phyloP scores from a whole-genome alignment of 2,888 invertebrate genomes.

The Eupelmus urozonus region DNA sequence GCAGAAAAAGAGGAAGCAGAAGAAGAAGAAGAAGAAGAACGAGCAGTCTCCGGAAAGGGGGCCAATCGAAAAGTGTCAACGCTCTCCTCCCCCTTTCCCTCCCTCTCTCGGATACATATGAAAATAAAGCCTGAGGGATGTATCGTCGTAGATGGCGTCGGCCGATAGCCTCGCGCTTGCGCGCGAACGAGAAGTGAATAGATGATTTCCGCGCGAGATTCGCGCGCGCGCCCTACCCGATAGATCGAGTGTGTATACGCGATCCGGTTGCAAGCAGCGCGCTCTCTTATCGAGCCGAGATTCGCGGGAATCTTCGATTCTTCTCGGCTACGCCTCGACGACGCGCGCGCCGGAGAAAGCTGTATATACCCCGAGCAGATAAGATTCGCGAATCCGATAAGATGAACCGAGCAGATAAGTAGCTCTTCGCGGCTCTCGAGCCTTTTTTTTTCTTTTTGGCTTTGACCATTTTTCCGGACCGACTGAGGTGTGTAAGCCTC shows the following conservation, averaged over 20 bases:
- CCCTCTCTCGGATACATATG: constrained; percentile 54
- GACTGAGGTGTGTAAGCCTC: background rate
- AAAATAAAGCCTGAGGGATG: constrained; percentile 55
- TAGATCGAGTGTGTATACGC: constrained; percentile 28
- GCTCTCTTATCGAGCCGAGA: constrained; percentile 42
- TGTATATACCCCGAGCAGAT: background rate
- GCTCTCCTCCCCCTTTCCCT: constrained; percentile 36
- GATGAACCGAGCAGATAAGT: constrained; percentile 42
- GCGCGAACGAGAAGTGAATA: constrained; percentile 41
- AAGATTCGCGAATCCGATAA: constrained; percentile 37
- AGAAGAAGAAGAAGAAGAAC: constrained; percentile 23
- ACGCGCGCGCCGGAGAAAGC: constrained; percentile 35
- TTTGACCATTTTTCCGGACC: constrained; percentile 19
- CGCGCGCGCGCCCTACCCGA: constrained; percentile 19
- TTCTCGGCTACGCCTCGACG: constrained; percentile 30
- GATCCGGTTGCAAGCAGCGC: constrained; percentile 41
- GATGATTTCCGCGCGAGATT: constrained; percentile 54
- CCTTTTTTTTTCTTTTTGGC: background rate
- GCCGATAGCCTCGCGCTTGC: constrained; percentile 36
- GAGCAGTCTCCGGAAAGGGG: constrained; percentile 35
- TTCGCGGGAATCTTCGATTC: constrained; percentile 46
- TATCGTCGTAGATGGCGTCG: constrained; percentile 39
- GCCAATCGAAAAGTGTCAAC: constrained; percentile 55
- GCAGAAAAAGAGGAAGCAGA: background rate
- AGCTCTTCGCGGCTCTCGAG: background rate